A percentile compares a stretch with the other conserved stretches of the same genome.
Conservation (phyloP, 2,888 invertebrate genomes). For the Schizotus pectinicornis region DNA sequence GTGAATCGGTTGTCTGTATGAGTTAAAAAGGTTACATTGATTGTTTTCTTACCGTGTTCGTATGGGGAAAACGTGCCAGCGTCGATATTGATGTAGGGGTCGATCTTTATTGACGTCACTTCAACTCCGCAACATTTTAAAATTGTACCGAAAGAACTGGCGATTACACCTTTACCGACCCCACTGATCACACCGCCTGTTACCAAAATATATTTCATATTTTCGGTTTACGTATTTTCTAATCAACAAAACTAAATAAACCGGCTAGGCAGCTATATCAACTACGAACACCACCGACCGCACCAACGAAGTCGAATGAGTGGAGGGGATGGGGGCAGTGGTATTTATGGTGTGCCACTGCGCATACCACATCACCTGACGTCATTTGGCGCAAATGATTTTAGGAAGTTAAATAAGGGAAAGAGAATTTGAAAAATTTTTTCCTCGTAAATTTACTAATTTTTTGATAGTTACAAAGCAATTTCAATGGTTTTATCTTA, state of each 20-base stretch:
- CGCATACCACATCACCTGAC: no score
- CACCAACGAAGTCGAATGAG: no score
- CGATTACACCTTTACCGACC: conserved; percentile 95
- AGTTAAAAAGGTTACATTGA: background rate
- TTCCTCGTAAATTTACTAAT: no score
- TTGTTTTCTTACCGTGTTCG: conserved; percentile 85
- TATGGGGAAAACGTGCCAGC: conserved; percentile 99
- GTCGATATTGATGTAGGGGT: conserved; percentile 99
- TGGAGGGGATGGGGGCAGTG: no score
- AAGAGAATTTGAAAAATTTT: no score
- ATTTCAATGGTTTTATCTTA: no score
- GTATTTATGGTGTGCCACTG: no score
- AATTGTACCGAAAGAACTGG: conserved; percentile 94
- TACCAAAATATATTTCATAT: conserved; percentile 97
- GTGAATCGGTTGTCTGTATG: background rate
- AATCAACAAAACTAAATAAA: background rate
- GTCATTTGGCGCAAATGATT: no score
- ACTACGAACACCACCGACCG: no score
- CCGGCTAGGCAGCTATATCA: no score
- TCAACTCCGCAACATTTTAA: conserved; percentile 93
- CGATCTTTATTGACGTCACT: conserved; percentile 99
- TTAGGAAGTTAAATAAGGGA: no score
- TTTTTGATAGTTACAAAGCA: no score
- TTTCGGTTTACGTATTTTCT: conserved; percentile 23
- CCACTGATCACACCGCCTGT: conserved; percentile 99